Conservation (phyloP, 1,140 invertebrate genomes). For the Aricia agestis region DNA sequence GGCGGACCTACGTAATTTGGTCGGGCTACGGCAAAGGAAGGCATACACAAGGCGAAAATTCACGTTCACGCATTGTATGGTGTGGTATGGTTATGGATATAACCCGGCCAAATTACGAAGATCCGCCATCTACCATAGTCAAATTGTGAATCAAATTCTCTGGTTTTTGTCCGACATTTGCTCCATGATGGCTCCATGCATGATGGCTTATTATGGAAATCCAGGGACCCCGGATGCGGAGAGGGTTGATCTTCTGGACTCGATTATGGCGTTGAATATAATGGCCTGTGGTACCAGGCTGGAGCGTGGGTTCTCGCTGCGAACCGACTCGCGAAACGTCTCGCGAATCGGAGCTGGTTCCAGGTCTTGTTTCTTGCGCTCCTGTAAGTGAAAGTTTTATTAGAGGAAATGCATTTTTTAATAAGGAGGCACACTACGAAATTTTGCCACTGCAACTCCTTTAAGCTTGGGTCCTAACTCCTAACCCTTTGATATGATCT, state of each 20-base stretch:
- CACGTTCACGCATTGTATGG: no score
- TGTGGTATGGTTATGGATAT: no score
- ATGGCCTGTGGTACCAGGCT: conserved; percentile 23
- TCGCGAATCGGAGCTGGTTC: neutral
- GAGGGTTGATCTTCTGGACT: conserved; percentile 3
- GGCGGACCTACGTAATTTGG: no score
- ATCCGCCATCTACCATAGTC: no score
- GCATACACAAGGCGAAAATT: no score
- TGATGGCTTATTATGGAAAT: neutral
- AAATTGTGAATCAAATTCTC: no score
- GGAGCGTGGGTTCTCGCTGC: conserved; percentile 8
- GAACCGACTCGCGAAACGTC: neutral
- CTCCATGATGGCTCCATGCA: neutral
- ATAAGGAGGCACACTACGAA: neutral
- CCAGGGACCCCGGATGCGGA: neutral
- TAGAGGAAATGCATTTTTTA: neutral
- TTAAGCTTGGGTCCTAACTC: no score
- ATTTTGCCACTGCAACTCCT: no score
- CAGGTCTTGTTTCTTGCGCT: neutral
- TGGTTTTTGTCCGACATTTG: no score
- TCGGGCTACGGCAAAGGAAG: no score
- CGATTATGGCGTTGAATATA: conserved; percentile 22
- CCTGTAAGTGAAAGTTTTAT: conserved; percentile 7
- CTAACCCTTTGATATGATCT: no score
- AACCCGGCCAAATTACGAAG: no score